Evolutionary conservation across 2,113 vertebrate species (phyloP), one percentile per base, ranked within the genome.

Genomic region (Phyllopteryx taeniolatus): DNA sequence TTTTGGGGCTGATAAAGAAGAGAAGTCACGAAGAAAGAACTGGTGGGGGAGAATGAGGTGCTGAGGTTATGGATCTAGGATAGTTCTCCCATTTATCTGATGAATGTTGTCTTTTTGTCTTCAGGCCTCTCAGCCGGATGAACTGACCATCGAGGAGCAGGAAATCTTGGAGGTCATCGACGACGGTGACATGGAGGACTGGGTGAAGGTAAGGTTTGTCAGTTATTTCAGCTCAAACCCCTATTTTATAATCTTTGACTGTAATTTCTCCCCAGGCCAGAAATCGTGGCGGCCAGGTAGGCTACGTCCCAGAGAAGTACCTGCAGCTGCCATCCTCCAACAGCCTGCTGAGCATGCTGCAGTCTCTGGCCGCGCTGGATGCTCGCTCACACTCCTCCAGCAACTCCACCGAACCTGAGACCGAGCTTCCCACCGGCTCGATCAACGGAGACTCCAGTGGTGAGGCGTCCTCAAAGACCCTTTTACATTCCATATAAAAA

Each of bases 181-280:
- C 71, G 98, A 99, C 8, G 98, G 98, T 76, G 98, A 99, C 91
- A 99, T 99, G 98, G 98, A 99, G 93, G 98, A 99, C 89, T 99
- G 98, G 98, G 95, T 99, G 73, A 99, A 99, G 95, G 98, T 99
- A 71, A 11, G 7, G 6, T 2, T 8, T 8, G 10, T 5, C 39
- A 8, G 27, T 11, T 2, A 11, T 39, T 15, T 35, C 19, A 9
- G 22, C 44, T 35, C 13, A 14, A 9, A 11, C 15, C 31, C 31
- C 15, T 11, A 0, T 47, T 33, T 53, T 33, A 0, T 68, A 10
- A 66, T 19, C 17, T 13, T 49, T 22, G 14, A 51, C 14, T 12
- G 31, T 5, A 5, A 13, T 39, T 69, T 22, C 35, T 53, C 33
- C 39, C 10, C 92, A 99, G 98, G 98, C 97, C 22, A 91, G 94